These are phyloP conservation scores for Tortrix viridana DNA, from an alignment of 2,888 invertebrate species.

Conservation along the genomic window DNA sequence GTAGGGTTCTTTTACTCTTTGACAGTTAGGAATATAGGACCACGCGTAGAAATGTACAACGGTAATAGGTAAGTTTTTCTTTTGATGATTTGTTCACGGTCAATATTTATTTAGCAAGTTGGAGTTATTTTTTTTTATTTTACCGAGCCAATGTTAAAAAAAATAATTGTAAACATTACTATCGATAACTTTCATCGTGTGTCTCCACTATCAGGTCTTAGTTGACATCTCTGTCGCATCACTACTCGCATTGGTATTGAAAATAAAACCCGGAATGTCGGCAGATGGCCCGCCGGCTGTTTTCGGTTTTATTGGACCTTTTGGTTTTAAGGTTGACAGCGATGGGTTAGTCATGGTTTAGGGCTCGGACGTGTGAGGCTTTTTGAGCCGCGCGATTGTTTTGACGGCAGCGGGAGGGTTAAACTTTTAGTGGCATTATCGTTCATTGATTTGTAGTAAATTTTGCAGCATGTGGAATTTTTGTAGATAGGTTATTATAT, in stretches of 20 bases:
- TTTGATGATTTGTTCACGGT: no score
- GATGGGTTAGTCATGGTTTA: constrained; percentile 30
- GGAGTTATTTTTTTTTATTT: no score
- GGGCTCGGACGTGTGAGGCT: constrained; percentile 29
- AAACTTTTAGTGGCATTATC: constrained; percentile 1
- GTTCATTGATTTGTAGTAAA: constrained; percentile 25
- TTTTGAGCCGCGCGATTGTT: constrained; percentile 24
- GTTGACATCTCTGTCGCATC: constrained; percentile 19
- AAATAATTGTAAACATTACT: background rate
- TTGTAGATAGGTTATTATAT: no score
- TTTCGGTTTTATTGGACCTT: constrained; percentile 53
- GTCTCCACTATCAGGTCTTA: background rate
- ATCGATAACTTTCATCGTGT: background rate
- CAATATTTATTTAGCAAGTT: no score
- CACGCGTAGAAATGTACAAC: no score
- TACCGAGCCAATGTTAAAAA: no score
- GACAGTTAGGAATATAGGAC: no score
- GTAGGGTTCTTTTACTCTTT: no score
- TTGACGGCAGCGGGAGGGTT: constrained; percentile 18
- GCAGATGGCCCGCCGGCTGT: constrained; percentile 50
- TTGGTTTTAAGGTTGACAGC: constrained; percentile 40
- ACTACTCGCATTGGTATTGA: constrained; percentile 35
- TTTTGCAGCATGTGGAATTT: no score
- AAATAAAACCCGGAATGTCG: constrained; percentile 42
- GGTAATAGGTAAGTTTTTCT: no score